Conservation (phyloP, 2,113 vertebrate species). For the Orthonyx spaldingii region DNA sequence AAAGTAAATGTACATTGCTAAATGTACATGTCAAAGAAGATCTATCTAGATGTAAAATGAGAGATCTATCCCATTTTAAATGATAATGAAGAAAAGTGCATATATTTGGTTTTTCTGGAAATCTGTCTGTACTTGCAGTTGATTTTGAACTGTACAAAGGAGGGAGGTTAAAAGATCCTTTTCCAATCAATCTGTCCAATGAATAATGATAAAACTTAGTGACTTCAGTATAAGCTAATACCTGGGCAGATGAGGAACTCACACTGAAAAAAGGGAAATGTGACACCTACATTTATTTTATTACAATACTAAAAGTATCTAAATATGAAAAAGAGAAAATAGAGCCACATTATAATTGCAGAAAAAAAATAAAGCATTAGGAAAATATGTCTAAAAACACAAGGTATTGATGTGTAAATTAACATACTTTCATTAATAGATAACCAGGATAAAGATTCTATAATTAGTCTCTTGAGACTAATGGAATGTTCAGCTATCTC, state of each 20-base stretch:
- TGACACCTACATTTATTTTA: background rate
- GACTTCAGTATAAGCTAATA: background rate
- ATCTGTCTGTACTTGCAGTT: background rate
- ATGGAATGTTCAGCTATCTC: background rate
- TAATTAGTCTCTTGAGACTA: conserved; percentile 36
- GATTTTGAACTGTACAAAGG: background rate
- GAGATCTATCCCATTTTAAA: background rate
- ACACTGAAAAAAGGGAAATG: background rate
- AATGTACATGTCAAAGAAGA: background rate
- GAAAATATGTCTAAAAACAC: background rate
- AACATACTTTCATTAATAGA: background rate
- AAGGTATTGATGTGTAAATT: background rate
- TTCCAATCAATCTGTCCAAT: background rate
- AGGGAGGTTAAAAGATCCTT: background rate
- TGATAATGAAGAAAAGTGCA: background rate
- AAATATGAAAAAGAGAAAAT: background rate
- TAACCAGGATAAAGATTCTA: background rate
- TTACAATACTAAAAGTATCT: background rate
- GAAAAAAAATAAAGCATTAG: background rate
- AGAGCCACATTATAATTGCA: rapidly evolving
- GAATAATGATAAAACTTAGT: background rate
- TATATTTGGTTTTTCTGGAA: background rate
- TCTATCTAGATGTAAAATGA: background rate
- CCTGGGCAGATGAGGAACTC: background rate
- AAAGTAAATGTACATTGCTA: background rate